A percentile compares a stretch with the other conserved stretches of the same genome.
These are phyloP conservation scores for Garrulus glandarius DNA, from an alignment of 2,797 vertebrate species.

Conservation along the genomic window DNA sequence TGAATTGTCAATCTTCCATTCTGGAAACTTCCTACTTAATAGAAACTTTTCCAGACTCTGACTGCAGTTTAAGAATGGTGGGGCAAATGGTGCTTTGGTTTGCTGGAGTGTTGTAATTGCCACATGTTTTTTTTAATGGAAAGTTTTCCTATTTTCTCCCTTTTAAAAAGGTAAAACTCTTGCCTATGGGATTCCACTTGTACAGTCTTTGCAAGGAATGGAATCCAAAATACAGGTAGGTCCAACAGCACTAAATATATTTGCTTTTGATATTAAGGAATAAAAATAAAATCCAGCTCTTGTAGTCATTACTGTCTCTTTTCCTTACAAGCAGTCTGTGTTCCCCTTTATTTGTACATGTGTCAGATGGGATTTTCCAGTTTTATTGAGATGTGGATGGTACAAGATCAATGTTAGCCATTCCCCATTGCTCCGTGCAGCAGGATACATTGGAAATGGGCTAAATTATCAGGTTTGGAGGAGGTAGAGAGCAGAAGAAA, in stretches of 20 bases:
- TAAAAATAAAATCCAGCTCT: not conserved
- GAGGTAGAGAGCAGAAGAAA: not conserved
- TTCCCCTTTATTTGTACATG: not conserved
- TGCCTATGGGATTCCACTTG: constrained; percentile 88
- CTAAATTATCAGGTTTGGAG: not conserved
- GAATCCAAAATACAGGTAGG: constrained; percentile 84
- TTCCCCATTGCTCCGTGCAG: not conserved
- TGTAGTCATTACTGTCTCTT: not conserved
- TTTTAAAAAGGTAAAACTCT: constrained; percentile 90
- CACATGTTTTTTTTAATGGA: not conserved
- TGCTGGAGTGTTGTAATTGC: not conserved
- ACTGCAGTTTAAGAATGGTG: not conserved
- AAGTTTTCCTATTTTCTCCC: not conserved
- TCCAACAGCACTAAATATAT: not conserved
- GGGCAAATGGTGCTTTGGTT: not conserved
- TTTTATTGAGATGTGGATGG: not conserved
- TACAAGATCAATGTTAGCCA: not conserved
- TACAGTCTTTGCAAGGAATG: constrained; percentile 87
- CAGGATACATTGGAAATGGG: not conserved
- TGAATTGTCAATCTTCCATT: not conserved
- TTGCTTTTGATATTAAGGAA: not conserved
- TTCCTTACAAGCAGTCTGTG: not conserved
- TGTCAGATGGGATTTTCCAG: not conserved
- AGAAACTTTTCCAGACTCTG: not conserved
- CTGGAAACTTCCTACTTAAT: not conserved